Conservation (phyloP, 2,888 invertebrate species). For the Keiferia lycopersicella region DNA sequence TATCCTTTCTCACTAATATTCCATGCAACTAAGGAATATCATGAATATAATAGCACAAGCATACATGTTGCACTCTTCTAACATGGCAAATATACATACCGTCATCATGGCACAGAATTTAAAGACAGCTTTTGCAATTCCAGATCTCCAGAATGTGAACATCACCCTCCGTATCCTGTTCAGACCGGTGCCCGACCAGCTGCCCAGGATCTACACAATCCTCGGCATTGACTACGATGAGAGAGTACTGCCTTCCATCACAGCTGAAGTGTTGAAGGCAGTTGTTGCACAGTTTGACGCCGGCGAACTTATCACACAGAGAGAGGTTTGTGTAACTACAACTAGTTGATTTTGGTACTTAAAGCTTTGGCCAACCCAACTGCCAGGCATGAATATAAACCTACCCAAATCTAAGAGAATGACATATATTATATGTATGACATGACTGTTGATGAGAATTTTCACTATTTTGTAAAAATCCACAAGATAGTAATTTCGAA, state of each 20-base stretch:
- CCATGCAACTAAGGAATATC: too few relatives aligned
- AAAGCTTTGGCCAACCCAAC: too few relatives aligned
- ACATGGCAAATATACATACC: neutral
- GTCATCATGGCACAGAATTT: neutral
- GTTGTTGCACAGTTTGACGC: slow-evolving; percentile 99
- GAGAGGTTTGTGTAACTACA: slow-evolving; percentile 85
- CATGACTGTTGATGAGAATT: too few relatives aligned
- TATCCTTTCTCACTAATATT: too few relatives aligned
- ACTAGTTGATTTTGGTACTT: neutral
- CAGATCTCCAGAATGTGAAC: slow-evolving; percentile 99
- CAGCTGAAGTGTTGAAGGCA: slow-evolving; percentile 98
- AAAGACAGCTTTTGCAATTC: slow-evolving; percentile 39
- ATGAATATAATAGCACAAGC: slow-evolving; percentile 2
- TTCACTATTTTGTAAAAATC: too few relatives aligned
- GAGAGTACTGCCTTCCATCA: slow-evolving; percentile 98
- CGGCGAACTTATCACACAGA: slow-evolving; percentile 98
- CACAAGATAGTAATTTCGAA: too few relatives aligned
- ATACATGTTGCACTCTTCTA: slow-evolving; percentile 1
- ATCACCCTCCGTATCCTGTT: slow-evolving; percentile 99
- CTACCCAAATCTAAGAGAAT: too few relatives aligned
- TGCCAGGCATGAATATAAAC: too few relatives aligned
- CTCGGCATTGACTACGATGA: slow-evolving; percentile 99
- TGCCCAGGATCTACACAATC: slow-evolving; percentile 97
- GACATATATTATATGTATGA: too few relatives aligned
- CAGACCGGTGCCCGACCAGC: slow-evolving; percentile 94